Base-by-base conservation (phyloP, 2,888 invertebrate species). In the Brachypalpus laphriformis region DNA sequence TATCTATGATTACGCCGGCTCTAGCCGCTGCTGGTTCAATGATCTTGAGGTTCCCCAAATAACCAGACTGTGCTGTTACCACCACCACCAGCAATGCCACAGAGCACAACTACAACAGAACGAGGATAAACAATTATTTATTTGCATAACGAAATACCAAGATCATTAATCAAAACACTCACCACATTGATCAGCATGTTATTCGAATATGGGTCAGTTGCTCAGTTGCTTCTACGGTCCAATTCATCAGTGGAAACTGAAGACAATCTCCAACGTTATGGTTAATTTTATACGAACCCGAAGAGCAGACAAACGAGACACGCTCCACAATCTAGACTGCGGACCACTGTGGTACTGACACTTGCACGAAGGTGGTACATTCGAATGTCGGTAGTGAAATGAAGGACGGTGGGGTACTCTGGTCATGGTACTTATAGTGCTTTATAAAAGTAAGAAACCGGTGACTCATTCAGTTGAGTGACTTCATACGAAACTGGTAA, bases 401-500 rank as follows among this genome's bases (percentile, higher is more conserved):
- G 85, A 85, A 85, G 81, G 85, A 80, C 85, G 85, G 81, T 76
- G 81, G 61, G 74, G 83, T 70, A 31, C 16, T 16, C n/a, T 75
- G 74, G 61, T 63, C 47, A 68, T 81, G 80, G 51, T 63, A 63
- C 78, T 45, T 47, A 45, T 42, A 54, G 61, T 18, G 37, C n/a
- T 22, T 34, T 75, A 47, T 59, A 37, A 49, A 68, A n/a, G 25
- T n/a, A 11, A 57, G 57, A 72, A 77, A 74, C 70, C 61, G 63
- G 71, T 85, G 85, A 85, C 54, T 85, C 85, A 85, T 81, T 59
- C 77, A 66, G 70, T 76, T 76, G 76, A 65, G 59, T 77, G 81
- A 70, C 61, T 75, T 81, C 34, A 9, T 63, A 8, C 56, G 22
- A 75, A 80, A 85, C 75, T 59, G 59, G 85, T 81, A 85, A 85